Percentiles rank a stretch among this genome's conserved stretches.
phyloP scores from a whole-genome alignment of 1,140 invertebrate species.

The Papilio polyxenes region DNA sequence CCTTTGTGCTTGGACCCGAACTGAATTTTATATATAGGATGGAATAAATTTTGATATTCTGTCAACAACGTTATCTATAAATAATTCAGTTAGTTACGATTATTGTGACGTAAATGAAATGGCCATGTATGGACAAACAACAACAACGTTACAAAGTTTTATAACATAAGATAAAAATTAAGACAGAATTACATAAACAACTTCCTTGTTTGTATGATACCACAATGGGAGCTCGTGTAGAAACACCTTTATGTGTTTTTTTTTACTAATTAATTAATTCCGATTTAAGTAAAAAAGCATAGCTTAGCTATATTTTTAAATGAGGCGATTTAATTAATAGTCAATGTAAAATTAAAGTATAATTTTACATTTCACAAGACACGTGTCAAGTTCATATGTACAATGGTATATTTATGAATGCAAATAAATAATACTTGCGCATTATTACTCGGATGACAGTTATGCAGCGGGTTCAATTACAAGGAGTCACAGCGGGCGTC shows the following conservation, averaged over 20 bases:
- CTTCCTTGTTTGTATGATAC: too few relatives aligned
- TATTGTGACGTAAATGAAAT: conserved; percentile 12
- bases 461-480: background rate
- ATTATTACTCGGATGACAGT: background rate
- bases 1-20: conserved; percentile 22
- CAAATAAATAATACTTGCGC: background rate
- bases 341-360: background rate
- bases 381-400: background rate
- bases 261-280: too few relatives aligned
- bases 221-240: too few relatives aligned
- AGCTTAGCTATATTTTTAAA: too few relatives aligned
- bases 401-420: background rate
- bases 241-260: too few relatives aligned
- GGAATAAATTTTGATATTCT: background rate
- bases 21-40: conserved; percentile 14
- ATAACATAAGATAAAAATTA: too few relatives aligned
- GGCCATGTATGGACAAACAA: background rate
- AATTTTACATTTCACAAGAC: background rate
- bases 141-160: background rate
- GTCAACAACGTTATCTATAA: conserved; percentile 2
- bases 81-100: background rate
- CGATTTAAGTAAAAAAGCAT: too few relatives aligned
- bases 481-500: background rate
- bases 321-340: too few relatives aligned
- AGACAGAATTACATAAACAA: too few relatives aligned